A percentile compares a stretch with the other conserved stretches of the same genome.
phyloP scores from a whole-genome alignment of 1,140 invertebrate genomes.

The Drosophila ambigua region DNA sequence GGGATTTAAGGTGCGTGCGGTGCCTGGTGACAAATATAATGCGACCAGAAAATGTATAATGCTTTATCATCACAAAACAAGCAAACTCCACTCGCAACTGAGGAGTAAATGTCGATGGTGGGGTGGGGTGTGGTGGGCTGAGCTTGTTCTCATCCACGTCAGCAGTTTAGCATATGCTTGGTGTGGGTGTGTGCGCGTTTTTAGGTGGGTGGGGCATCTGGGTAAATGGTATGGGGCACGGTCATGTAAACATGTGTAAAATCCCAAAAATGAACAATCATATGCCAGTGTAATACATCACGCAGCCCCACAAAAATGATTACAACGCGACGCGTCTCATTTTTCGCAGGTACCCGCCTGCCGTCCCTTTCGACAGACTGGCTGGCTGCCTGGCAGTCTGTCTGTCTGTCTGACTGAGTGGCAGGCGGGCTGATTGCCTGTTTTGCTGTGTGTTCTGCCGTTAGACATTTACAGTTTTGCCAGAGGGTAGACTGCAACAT shows the following conservation, averaged over 20 bases:
- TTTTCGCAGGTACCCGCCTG: constrained; percentile 27
- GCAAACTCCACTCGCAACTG: constrained; percentile 18
- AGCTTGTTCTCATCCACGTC: constrained; percentile 11
- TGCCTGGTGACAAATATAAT: constrained; percentile 60
- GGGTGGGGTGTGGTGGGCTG: too few relatives aligned
- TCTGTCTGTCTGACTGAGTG: constrained; percentile 31
- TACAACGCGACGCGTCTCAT: constrained; percentile 58
- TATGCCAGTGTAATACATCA: constrained; percentile 76
- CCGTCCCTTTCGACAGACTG: constrained; percentile 8
- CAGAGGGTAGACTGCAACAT: constrained; percentile 41
- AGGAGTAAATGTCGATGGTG: too few relatives aligned
- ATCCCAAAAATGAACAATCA: constrained; percentile 78
- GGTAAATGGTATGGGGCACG: constrained; percentile 10
- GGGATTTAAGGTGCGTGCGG: constrained; percentile 66
- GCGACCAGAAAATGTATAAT: constrained; percentile 63
- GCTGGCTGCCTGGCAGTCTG: constrained; percentile 38
- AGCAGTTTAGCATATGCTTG: constrained; percentile 52
- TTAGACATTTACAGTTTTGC: constrained; percentile 33
- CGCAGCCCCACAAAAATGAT: constrained; percentile 57
- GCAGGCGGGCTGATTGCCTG: constrained; percentile 41
- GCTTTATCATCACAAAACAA: constrained; percentile 71
- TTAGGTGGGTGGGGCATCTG: background rate
- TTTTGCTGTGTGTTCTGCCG: constrained; percentile 48
- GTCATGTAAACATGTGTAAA: constrained; percentile 78
- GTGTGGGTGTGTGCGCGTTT: background rate